Conservation (phyloP, 1,140 invertebrate genomes). For the Branchinecta lindahli region DNA sequence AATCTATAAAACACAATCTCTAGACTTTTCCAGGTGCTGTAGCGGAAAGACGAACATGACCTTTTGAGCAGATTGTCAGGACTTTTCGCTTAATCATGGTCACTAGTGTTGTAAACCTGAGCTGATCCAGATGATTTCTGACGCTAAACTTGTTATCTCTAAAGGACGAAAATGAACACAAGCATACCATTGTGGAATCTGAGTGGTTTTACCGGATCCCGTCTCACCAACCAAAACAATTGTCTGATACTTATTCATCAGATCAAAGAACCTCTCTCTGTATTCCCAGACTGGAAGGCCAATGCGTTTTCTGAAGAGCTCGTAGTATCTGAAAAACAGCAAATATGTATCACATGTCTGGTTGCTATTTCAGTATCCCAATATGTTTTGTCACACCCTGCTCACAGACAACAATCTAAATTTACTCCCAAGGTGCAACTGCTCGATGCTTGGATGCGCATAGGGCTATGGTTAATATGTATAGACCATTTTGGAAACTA, state of each 20-base stretch:
- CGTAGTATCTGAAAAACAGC: slow-evolving; percentile 45
- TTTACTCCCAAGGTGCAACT: slow-evolving; percentile 13
- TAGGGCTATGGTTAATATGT: no score
- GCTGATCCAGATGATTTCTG: no score
- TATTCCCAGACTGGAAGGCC: slow-evolving; percentile 96
- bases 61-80: no score
- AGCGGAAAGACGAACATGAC: no score
- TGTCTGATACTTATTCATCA: slow-evolving; percentile 74
- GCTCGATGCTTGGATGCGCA: no score
- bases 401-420: slow-evolving; percentile 6
- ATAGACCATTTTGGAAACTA: no score
- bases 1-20: no score
- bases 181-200: slow-evolving; percentile 92
- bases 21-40: no score
- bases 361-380: not conserved
- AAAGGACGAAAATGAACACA: slow-evolving; percentile 27
- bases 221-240: slow-evolving; percentile 97
- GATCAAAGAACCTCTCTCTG: slow-evolving; percentile 82
- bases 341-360: slow-evolving; percentile 10
- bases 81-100: no score
- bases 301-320: slow-evolving; percentile 71
- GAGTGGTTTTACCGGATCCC: slow-evolving; percentile 97
- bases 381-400: not conserved
- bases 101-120: no score
- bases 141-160: no score